Conservation (phyloP, 2,113 vertebrate genomes). For the Poecile atricapillus region DNA sequence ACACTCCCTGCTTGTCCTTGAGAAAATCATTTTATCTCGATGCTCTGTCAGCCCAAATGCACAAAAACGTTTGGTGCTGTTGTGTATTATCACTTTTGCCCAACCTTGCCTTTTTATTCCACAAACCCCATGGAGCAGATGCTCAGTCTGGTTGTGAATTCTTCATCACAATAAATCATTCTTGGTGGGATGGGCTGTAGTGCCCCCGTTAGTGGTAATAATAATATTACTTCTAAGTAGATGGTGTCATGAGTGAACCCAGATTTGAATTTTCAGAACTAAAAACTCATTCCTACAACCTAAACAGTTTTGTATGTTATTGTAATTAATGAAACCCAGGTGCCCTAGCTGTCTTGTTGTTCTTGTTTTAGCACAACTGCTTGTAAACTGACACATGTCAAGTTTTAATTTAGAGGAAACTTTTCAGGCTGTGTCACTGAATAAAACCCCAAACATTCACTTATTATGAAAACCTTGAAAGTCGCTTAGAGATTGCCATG, state of each 20-base stretch:
- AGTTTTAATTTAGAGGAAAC: slow-evolving; percentile 48
- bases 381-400: slow-evolving; percentile 17
- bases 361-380: not conserved
- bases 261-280: not conserved
- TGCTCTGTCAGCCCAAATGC: not conserved
- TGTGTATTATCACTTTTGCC: not conserved
- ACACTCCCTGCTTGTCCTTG: not conserved
- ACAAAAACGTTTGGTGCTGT: not conserved
- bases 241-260: not conserved
- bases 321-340: slow-evolving; percentile 40
- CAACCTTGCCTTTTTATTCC: not conserved
- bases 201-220: not conserved
- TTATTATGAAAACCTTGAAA: slow-evolving; percentile 52
- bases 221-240: not conserved
- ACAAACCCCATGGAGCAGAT: not conserved
- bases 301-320: slow-evolving; percentile 7
- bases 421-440: slow-evolving; percentile 31
- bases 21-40: not conserved
- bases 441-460: not conserved
- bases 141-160: not conserved
- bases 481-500: slow-evolving; percentile 23
- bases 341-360: slow-evolving; percentile 17
- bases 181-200: not conserved
- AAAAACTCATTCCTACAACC: not conserved
- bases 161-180: not conserved